Base-by-base conservation (phyloP, 2,888 invertebrate species). In the Chirona hameri region DNA sequence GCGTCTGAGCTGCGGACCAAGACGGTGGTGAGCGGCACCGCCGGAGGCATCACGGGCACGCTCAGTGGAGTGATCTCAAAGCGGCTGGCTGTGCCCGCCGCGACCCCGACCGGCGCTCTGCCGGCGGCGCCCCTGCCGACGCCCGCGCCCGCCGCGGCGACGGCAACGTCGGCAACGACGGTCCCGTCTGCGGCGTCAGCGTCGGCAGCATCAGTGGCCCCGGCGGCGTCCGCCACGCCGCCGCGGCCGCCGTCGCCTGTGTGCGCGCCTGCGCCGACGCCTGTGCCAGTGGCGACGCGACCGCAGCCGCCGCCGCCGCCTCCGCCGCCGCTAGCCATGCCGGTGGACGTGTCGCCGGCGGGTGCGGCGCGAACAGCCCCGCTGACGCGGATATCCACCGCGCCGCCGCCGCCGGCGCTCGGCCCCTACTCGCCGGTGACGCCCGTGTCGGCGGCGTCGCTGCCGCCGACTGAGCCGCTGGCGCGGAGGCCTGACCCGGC, bases 101-200 rank as follows among this genome's bases (percentile, higher is more conserved):
- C 79, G 12, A 60, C 60, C 24, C 69, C 81, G 76, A 81, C 84
- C 39, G 69, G 83, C 21, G 27, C 83, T 39, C 79, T 83, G 65
- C 72, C 69, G 81, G 80, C 60, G 65, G 18, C 69, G 46, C 92
- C 90, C 84, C 90, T 88, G 83, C 82, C 83, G 82, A 84, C 84
- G 82, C 39, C 84, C 84, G 82, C 82, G 83, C 48, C 84, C 84
- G 82, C 85, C 84, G 79, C 69, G 83, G 31, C 83, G 85, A 60
- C 86, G 85, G 72, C 82, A 7, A 29, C 80, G 27, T 21, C 27
- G 46, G 27, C 52, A 5, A 21, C 69, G 69, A 29, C 21, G 39
- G 10, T 29, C 39, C 24, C 76, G 76, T 7, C 46, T 18, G 2
- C 76, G 76, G 76, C 76, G 31, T 7, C 72, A 15, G 31, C 27